These are phyloP conservation scores for Sycophila sp. DNA, from an alignment of 1,140 invertebrate species.

Conservation along the genomic window DNA sequence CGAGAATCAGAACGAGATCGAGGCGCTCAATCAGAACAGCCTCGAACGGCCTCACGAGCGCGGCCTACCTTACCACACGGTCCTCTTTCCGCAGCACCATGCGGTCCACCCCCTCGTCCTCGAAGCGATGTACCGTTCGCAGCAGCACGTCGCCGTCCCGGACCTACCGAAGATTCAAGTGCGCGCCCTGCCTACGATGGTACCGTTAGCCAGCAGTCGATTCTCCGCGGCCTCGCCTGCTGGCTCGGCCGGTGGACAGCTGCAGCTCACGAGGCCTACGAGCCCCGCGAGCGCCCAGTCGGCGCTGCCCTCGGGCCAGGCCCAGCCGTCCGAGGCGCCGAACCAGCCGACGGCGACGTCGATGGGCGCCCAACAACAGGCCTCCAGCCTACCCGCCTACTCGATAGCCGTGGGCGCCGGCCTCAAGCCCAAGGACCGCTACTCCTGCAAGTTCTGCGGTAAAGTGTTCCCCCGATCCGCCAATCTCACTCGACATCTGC, in stretches of 20 bases:
- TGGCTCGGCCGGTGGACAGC: conserved; percentile 43
- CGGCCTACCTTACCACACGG: conserved; percentile 62
- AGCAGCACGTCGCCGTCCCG: conserved; percentile 56
- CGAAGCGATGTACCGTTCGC: conserved; percentile 76
- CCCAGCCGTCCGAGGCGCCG: conserved; percentile 28
- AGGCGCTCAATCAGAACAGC: conserved; percentile 61
- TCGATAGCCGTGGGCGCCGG: conserved; percentile 50
- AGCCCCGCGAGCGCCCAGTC: conserved; percentile 31
- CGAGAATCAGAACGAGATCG: conserved; percentile 73
- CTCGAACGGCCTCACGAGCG: conserved; percentile 11
- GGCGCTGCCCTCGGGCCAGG: conserved; percentile 52
- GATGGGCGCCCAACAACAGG: conserved; percentile 51
- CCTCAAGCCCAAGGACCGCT: conserved; percentile 85
- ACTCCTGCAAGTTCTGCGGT: conserved; percentile 98
- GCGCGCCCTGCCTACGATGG: conserved; percentile 60
- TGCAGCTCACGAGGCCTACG: conserved; percentile 47
- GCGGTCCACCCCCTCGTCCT: conserved; percentile 75
- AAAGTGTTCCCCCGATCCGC: conserved; percentile 99
- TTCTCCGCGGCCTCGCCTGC: conserved; percentile 56
- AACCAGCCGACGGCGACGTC: conserved; percentile 15
- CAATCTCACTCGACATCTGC: conserved; percentile 94
- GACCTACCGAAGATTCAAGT: conserved; percentile 66
- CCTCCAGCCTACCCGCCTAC: conserved; percentile 62
- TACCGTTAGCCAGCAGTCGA: conserved; percentile 62
- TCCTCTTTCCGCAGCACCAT: conserved; percentile 71